Evolutionary conservation across 2,888 invertebrate genomes (phyloP), one percentile per base, ranked within the genome.

Genomic region (Megalurothrips usitatus): DNA sequence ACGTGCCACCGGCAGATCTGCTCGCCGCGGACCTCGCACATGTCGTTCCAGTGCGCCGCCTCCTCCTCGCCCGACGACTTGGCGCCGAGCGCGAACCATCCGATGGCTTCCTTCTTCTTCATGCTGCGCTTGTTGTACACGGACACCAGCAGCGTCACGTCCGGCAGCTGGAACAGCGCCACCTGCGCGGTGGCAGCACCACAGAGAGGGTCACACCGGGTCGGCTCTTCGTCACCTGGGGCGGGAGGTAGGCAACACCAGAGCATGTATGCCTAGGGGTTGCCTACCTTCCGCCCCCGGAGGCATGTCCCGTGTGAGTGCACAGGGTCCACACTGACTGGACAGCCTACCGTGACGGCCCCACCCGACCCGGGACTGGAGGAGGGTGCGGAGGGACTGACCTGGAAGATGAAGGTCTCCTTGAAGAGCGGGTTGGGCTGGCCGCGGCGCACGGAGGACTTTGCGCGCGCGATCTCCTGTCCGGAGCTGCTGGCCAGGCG

Each of bases 341-440:
- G n/a, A n/a, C n/a, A n/a, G n/a, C n/a, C n/a, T n/a, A n/a, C n/a
- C n/a, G n/a, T n/a, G n/a, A n/a, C n/a, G n/a, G n/a, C n/a, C n/a
- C n/a, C n/a, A n/a, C n/a, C n/a, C n/a, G n/a, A n/a, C n/a, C n/a
- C n/a, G n/a, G n/a, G n/a, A n/a, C n/a, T n/a, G n/a, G n/a, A n/a
- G n/a, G n/a, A n/a, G n/a, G n/a, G n/a, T n/a, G n/a, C 34, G 6
- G 34, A 43, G 34, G 34, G 17, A 84, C 86, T 86, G 87, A 94
- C 95, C 91, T 97, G 97, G 89, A 97, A 98, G 88, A 97, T 94
- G 87, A 98, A 98, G 4, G 96, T 95, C 88, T 98, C 97, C 88
- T 97, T 97, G 87, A 96, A 98, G 17, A 97, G 91, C 68, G 97
- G 97, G 90, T 97, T 97, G 79, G 97, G 97, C 88, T 97, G 97